These are phyloP conservation scores for Urocolius indicus DNA, from an alignment of 2,113 vertebrate species.

Conservation along the genomic window DNA sequence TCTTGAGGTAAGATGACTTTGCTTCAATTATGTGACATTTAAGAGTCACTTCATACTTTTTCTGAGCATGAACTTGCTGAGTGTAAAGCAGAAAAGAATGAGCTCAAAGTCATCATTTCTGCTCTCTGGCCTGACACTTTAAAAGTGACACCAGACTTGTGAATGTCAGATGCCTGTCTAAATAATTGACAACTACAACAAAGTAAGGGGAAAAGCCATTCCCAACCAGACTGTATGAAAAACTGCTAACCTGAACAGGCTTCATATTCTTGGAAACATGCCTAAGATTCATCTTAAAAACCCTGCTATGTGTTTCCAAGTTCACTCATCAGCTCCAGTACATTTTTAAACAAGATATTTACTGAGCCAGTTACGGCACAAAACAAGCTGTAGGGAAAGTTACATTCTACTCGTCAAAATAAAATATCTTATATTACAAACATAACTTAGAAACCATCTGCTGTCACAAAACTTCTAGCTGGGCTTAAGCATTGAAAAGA, in stretches of 20 bases:
- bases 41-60: background rate
- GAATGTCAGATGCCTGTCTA: slow-evolving; percentile 30
- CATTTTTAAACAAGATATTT: background rate
- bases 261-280: background rate
- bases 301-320: background rate
- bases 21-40: background rate
- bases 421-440: background rate
- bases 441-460: background rate
- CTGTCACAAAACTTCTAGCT: background rate
- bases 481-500: background rate
- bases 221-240: slow-evolving; percentile 50
- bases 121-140: slow-evolving; percentile 2
- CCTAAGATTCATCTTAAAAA: slow-evolving; percentile 19
- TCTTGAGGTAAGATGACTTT: background rate
- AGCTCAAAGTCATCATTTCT: background rate
- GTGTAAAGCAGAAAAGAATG: background rate
- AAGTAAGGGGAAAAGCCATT: slow-evolving; percentile 47
- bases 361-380: background rate
- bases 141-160: background rate
- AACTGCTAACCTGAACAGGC: slow-evolving; percentile 1
- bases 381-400: background rate
- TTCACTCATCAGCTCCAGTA: background rate
- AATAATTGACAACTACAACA: slow-evolving; percentile 37
- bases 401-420: background rate
- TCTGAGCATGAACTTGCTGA: background rate